These are phyloP conservation scores for Conomelus anceps DNA, from an alignment of 2,888 invertebrate species.

Conservation along the genomic window DNA sequence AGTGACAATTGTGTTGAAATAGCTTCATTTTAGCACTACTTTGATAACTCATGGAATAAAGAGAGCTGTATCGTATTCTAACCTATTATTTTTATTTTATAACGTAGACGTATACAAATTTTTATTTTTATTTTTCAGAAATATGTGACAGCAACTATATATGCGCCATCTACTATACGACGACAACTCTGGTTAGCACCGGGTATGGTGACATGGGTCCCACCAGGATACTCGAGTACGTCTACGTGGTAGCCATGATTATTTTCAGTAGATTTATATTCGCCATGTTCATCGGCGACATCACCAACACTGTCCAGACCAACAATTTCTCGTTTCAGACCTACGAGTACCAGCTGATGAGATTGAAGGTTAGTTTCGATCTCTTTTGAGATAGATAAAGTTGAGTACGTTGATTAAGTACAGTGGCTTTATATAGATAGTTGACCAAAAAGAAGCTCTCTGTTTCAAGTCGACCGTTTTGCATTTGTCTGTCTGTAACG, in stretches of 20 bases:
- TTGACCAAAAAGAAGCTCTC: no score
- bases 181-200: background rate
- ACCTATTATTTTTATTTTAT: no score
- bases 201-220: conserved; percentile 1
- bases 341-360: background rate
- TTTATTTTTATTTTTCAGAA: background rate
- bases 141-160: background rate
- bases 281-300: background rate
- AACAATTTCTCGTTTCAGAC: background rate
- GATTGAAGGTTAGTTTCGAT: background rate
- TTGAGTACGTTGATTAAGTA: no score
- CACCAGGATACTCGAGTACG: background rate
- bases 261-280: background rate
- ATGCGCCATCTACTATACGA: background rate
- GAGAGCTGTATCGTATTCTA: no score
- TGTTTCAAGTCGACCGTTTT: no score
- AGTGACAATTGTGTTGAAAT: no score
- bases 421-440: no score
- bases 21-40: no score
- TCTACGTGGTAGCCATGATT: background rate
- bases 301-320: background rate
- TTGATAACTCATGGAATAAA: no score
- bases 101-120: no score
- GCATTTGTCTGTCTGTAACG: no score
- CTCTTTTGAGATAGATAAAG: background rate